Percentiles rank a stretch among this genome's conserved stretches.
These are phyloP conservation scores for Staurois parvus DNA, from an alignment of 2,797 vertebrate species.

Conservation along the genomic window DNA sequence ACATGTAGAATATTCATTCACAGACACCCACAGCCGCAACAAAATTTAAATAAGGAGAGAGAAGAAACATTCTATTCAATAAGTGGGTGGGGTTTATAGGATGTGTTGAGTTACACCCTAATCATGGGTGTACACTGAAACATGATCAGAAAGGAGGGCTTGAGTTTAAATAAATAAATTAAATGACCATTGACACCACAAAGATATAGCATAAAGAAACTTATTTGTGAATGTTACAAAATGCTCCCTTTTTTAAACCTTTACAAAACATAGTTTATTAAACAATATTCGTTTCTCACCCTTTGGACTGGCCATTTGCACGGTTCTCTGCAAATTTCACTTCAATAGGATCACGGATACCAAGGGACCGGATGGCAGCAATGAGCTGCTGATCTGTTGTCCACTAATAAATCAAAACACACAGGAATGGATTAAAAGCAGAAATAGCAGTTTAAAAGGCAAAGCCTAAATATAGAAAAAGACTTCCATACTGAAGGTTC, in stretches of 20 bases:
- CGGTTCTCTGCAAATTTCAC: constrained; percentile 93
- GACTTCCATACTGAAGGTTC: background rate
- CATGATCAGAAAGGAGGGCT: too few relatives aligned
- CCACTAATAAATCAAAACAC: constrained; percentile 80
- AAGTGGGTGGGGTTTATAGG: too few relatives aligned
- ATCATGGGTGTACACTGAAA: too few relatives aligned
- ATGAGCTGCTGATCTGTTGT: constrained; percentile 91
- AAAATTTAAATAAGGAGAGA: too few relatives aligned
- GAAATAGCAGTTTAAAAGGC: background rate
- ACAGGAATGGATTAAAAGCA: constrained; percentile 25
- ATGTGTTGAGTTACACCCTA: too few relatives aligned
- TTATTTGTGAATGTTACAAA: constrained; percentile 52
- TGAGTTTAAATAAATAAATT: too few relatives aligned
- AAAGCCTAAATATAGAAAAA: background rate
- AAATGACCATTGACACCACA: background rate
- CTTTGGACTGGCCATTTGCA: constrained; percentile 94
- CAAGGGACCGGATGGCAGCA: constrained; percentile 80
- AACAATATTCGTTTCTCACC: constrained; percentile 77
- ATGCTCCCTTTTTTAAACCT: background rate
- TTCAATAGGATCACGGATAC: constrained; percentile 88
- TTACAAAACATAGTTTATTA: background rate
- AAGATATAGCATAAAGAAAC: constrained; percentile 1
- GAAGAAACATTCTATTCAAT: too few relatives aligned
- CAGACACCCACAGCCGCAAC: too few relatives aligned
- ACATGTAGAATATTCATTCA: too few relatives aligned